Evolutionary conservation across 2,797 vertebrate genomes (phyloP).

Genomic region (Poeciliopsis presidionis): DNA sequence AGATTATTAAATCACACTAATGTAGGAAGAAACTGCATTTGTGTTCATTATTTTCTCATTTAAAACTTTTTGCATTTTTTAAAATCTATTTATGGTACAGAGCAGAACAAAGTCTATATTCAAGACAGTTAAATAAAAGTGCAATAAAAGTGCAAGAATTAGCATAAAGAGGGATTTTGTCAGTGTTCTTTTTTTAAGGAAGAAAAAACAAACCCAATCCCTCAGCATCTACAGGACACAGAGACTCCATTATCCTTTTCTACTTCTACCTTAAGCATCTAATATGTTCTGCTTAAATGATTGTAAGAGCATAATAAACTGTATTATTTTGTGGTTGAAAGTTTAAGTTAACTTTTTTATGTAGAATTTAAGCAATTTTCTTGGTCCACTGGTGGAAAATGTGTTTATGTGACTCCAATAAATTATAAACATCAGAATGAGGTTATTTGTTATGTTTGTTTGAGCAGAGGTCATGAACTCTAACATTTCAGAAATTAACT

Average conservation of each 20-base stretch:
- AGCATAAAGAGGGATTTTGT: not conserved
- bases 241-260: not conserved
- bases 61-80: not conserved
- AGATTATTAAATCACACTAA: conserved; percentile 8
- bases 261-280: not conserved
- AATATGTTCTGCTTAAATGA: not conserved
- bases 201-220: not conserved
- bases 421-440: not conserved
- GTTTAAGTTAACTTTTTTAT: not conserved
- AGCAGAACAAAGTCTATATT: not conserved
- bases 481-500: not conserved
- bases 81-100: not conserved
- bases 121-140: not conserved
- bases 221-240: not conserved
- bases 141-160: not conserved
- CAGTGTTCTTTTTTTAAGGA: not conserved
- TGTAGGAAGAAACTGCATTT: not conserved
- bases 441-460: not conserved
- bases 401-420: not conserved
- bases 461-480: not conserved
- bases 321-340: not conserved
- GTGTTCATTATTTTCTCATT: conserved; percentile 13
- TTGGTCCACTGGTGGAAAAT: not conserved
- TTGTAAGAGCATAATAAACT: not conserved
- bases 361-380: not conserved